These are phyloP conservation scores for Drosophila trichaetosa DNA, from an alignment of 2,888 invertebrate species.

Conservation along the genomic window DNA sequence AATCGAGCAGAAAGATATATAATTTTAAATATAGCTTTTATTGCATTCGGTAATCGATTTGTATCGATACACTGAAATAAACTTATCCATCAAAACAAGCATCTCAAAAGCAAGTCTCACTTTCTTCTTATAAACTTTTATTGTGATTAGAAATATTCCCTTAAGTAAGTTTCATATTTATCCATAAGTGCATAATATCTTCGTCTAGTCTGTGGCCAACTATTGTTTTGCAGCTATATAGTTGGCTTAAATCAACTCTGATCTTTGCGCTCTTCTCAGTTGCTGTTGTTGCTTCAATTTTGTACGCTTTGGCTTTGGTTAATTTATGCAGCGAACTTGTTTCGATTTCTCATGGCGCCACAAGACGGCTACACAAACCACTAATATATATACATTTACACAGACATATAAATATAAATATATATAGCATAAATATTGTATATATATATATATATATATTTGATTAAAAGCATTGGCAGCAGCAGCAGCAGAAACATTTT, in stretches of 20 bases:
- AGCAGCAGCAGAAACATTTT: constrained; percentile 19
- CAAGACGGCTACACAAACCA: constrained; percentile 7
- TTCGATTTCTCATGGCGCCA: constrained; percentile 54
- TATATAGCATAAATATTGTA: constrained; percentile 28
- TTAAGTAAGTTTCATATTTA: not conserved
- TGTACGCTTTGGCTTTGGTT: constrained; percentile 53
- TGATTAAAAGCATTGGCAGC: constrained; percentile 57
- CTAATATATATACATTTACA: constrained; percentile 13
- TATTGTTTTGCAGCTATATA: constrained; percentile 18
- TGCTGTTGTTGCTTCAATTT: constrained; percentile 45
- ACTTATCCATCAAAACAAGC: not conserved
- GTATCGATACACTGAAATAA: no score
- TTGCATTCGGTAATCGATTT: no score
- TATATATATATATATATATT: constrained; percentile 32
- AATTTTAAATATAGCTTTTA: no score
- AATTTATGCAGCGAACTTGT: constrained; percentile 84
- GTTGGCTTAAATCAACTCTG: constrained; percentile 51
- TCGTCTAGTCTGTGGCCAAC: not conserved
- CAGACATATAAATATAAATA: constrained; percentile 4
- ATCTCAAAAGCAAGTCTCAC: not conserved
- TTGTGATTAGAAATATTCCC: not conserved
- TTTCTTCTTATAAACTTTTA: not conserved
- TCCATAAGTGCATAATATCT: constrained; percentile 18
- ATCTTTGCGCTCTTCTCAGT: constrained; percentile 41
- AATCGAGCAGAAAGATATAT: no score